These are phyloP conservation scores for Eidolon helvum DNA, from an alignment of 2,113 vertebrate genomes.

Conservation along the genomic window DNA sequence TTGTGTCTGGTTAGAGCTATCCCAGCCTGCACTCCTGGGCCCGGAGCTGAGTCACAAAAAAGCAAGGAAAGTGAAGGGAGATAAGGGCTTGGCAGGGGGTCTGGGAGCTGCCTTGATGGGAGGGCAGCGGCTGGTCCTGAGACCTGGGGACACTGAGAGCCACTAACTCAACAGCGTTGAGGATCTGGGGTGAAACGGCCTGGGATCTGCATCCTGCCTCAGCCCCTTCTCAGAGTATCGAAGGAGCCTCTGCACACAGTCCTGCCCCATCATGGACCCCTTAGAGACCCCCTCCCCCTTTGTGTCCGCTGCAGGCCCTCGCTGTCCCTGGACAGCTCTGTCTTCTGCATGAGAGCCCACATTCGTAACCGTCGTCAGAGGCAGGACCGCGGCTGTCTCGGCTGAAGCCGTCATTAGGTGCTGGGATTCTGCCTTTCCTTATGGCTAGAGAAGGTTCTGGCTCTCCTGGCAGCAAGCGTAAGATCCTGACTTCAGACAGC, in stretches of 20 bases:
- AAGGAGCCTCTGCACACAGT: not conserved
- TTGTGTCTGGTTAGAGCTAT: not conserved
- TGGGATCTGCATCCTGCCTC: not conserved
- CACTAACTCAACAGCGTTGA: not conserved
- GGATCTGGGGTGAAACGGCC: not conserved
- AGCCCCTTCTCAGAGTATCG: not conserved
- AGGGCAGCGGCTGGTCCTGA: not conserved
- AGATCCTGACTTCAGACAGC: not conserved
- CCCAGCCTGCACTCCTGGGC: not conserved
- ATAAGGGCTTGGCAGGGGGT: not conserved
- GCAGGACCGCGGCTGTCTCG: not conserved
- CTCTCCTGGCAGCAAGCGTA: not conserved
- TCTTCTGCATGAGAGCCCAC: not conserved
- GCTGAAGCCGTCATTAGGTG: not conserved
- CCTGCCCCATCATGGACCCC: not conserved
- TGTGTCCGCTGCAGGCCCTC: not conserved
- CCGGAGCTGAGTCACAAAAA: not conserved
- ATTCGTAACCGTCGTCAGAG: not conserved
- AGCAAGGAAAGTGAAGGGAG: accelerated
- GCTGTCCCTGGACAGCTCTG: not conserved
- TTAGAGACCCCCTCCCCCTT: no score
- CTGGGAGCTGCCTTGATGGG: not conserved
- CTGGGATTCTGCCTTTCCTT: not conserved
- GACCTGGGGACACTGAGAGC: not conserved
- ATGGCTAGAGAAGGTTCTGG: not conserved